Conservation (phyloP, 2,797 vertebrate genomes). For the Oreortyx pictus region DNA sequence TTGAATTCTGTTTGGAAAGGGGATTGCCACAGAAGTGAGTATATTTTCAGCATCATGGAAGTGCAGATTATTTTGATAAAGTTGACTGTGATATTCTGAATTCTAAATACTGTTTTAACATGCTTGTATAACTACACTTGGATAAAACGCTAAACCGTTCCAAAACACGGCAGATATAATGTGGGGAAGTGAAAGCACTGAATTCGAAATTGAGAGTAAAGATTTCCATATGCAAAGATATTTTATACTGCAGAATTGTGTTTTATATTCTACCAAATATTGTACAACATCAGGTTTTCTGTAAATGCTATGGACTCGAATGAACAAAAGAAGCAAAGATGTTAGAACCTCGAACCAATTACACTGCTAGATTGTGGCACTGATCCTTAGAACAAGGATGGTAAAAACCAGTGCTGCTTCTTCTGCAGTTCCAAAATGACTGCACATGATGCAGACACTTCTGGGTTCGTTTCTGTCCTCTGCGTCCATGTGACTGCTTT, state of each 20-base stretch:
- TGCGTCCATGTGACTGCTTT: neutral
- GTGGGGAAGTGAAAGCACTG: neutral
- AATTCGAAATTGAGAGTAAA: neutral
- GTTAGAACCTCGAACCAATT: slow-evolving; percentile 5
- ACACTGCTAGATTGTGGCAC: neutral
- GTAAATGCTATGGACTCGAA: neutral
- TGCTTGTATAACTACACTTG: neutral
- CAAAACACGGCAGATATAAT: neutral
- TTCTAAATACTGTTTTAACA: slow-evolving; percentile 8
- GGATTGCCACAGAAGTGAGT: neutral
- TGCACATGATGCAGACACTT: neutral
- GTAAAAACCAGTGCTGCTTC: neutral
- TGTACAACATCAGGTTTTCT: neutral
- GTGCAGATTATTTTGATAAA: neutral
- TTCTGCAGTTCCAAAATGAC: neutral
- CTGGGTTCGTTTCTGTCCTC: neutral
- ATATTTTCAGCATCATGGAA: neutral
- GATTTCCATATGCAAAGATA: neutral
- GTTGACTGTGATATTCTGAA: neutral
- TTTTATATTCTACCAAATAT: neutral
- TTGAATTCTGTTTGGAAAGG: slow-evolving; percentile 1
- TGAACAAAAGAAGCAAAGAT: neutral
- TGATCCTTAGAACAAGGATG: neutral
- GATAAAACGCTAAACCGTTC: neutral
- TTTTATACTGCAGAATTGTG: neutral